Evolutionary conservation across 2,113 vertebrate genomes (phyloP).

Genomic region (Anarrhichthys ocellatus): DNA sequence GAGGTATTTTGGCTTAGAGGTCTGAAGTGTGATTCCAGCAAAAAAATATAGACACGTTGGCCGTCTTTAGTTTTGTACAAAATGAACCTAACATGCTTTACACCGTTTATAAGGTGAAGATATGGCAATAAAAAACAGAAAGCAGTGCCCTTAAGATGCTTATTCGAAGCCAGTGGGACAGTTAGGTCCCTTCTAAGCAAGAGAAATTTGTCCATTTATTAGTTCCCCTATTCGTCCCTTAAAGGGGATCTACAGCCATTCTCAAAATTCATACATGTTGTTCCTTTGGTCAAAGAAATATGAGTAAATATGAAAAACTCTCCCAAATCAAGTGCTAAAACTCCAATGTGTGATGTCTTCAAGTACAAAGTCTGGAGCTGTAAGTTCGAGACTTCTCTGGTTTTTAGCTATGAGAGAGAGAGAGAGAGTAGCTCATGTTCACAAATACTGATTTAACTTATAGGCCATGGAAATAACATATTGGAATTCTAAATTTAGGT

Average conservation of each 20-base stretch:
- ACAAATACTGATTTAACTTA: background rate
- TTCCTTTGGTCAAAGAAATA: background rate
- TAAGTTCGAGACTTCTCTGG: background rate
- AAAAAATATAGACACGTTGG: slow-evolving; percentile 38
- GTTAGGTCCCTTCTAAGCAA: background rate
- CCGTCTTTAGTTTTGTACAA: slow-evolving; percentile 14
- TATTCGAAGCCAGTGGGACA: background rate
- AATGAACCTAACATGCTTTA: slow-evolving; percentile 6
- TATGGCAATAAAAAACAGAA: slow-evolving; percentile 50
- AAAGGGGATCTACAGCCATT: background rate
- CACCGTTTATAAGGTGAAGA: slow-evolving; percentile 1
- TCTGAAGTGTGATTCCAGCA: slow-evolving; percentile 20
- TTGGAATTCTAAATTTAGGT: background rate
- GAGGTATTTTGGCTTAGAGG: slow-evolving; percentile 73
- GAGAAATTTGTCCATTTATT: background rate
- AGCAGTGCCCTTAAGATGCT: slow-evolving; percentile 6
- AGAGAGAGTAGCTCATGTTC: background rate
- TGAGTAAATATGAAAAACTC: background rate
- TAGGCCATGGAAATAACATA: background rate
- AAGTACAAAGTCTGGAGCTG: background rate
- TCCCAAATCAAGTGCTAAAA: background rate
- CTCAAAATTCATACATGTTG: too few species aligned
- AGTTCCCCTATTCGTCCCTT: background rate
- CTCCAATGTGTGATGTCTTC: background rate
- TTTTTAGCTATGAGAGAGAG: background rate